phyloP scores from a whole-genome alignment of 1,140 invertebrate species.

The Scaptodrosophila lebanonensis region DNA sequence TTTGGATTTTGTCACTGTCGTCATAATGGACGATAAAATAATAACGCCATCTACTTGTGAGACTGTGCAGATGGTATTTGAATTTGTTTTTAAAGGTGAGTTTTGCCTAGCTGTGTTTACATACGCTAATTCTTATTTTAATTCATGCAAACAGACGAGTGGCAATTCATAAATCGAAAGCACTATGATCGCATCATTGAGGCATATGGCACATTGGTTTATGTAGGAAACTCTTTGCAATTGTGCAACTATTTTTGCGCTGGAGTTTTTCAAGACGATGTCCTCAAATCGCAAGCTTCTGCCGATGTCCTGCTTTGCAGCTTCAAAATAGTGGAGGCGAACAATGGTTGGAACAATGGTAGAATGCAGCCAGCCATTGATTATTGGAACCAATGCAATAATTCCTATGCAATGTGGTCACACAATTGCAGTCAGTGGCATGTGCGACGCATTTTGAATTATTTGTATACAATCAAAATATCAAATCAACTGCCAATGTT shows the following conservation, averaged over 20 bases:
- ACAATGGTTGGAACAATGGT: conserved; percentile 11
- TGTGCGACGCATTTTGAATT: conserved; percentile 40
- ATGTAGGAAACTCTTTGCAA: not conserved
- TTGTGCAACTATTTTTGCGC: conserved; percentile 27
- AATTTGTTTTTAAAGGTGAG: conserved; percentile 41
- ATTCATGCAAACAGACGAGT: conserved; percentile 20
- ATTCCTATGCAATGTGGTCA: conserved; percentile 42
- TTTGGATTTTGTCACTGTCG: conserved; percentile 28
- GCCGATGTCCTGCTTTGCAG: conserved; percentile 49
- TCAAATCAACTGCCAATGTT: conserved; percentile 1
- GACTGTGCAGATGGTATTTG: conserved; percentile 28
- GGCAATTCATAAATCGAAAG: conserved; percentile 20
- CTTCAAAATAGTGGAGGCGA: conserved; percentile 16
- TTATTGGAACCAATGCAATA: conserved; percentile 39
- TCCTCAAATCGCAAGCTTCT: conserved; percentile 33
- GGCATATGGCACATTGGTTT: conserved; percentile 26
- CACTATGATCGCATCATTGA: conserved; percentile 39
- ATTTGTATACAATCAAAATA: conserved; percentile 30
- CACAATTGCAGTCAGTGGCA: conserved; percentile 31
- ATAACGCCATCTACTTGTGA: conserved; percentile 15
- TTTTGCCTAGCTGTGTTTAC: not conserved
- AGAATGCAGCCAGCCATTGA: conserved; percentile 4
- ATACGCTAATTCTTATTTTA: not conserved
- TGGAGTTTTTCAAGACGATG: conserved; percentile 35
- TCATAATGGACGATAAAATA: conserved; percentile 6